Percentiles rank a stretch among this genome's conserved stretches.
These are phyloP conservation scores for Hirudinaria manillensis DNA, from an alignment of 2,888 invertebrate species.

Conservation along the genomic window DNA sequence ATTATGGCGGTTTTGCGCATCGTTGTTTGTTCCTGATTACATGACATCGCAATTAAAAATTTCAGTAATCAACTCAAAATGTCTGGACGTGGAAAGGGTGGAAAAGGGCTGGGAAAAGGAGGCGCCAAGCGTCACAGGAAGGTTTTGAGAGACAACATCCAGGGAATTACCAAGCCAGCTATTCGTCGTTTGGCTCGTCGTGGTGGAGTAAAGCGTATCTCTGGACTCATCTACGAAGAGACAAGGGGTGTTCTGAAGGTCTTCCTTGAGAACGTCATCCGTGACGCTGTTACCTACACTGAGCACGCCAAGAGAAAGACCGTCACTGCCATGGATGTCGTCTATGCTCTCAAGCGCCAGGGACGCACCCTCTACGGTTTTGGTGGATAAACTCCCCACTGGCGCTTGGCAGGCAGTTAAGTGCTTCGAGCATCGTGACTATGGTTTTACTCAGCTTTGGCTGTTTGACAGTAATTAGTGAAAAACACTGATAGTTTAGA, in stretches of 20 bases:
- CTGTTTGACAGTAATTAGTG: no score
- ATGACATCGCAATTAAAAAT: no score
- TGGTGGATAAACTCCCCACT: constrained; percentile 14
- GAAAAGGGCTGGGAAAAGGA: constrained; percentile 72
- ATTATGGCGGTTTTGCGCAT: no score
- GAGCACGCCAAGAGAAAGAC: constrained; percentile 36
- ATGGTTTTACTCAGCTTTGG: no score
- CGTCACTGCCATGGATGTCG: constrained; percentile 37
- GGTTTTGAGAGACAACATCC: constrained; percentile 70
- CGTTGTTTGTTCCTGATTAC: no score
- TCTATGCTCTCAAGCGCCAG: constrained; percentile 36
- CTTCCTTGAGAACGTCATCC: constrained; percentile 75
- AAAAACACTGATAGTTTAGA: no score
- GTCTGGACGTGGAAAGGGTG: constrained; percentile 75
- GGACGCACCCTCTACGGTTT: constrained; percentile 37
- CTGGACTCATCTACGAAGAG: constrained; percentile 69
- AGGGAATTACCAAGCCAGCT: constrained; percentile 72
- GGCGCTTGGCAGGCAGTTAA: no score
- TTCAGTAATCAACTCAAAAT: neutral
- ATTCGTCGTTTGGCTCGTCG: constrained; percentile 69
- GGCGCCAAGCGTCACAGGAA: constrained; percentile 76
- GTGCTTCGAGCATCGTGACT: no score
- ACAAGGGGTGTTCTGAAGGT: constrained; percentile 51
- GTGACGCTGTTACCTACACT: constrained; percentile 73
- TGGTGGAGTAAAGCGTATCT: constrained; percentile 64